phyloP scores from a whole-genome alignment of 2,888 invertebrate genomes.

The Deroplatys truncata region DNA sequence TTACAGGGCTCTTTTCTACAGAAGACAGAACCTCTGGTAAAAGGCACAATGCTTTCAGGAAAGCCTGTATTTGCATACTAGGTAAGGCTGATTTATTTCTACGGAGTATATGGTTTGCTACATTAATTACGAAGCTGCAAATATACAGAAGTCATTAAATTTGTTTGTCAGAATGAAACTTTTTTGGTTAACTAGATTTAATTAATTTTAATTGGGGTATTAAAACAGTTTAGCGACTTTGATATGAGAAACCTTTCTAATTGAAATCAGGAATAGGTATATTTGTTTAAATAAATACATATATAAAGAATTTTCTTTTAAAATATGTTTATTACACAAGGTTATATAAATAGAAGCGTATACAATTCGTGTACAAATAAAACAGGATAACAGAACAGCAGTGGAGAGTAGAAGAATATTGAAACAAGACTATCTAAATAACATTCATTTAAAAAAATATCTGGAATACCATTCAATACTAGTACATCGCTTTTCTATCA shows the following conservation, averaged over 20 bases:
- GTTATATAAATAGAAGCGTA: background rate
- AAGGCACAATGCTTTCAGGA: no score
- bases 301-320: background rate
- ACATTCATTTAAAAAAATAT: background rate
- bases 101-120: no score
- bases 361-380: background rate
- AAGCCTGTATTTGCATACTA: no score
- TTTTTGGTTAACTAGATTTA: no score
- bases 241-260: background rate
- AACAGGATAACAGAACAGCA: background rate
- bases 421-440: background rate
- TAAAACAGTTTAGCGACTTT: background rate
- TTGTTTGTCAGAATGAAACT: no score
- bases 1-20: no score
- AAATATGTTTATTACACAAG: background rate
- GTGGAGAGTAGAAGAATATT: background rate
- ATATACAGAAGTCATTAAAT: no score
- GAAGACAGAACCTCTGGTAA: no score
- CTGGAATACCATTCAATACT: background rate
- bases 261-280: background rate
- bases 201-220: no score
- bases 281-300: background rate
- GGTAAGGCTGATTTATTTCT: no score
- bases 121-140: no score
- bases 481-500: background rate